Percentiles rank a stretch among this genome's conserved stretches.
Conservation (phyloP, 2,888 invertebrate species). For the Drosophila dives region DNA sequence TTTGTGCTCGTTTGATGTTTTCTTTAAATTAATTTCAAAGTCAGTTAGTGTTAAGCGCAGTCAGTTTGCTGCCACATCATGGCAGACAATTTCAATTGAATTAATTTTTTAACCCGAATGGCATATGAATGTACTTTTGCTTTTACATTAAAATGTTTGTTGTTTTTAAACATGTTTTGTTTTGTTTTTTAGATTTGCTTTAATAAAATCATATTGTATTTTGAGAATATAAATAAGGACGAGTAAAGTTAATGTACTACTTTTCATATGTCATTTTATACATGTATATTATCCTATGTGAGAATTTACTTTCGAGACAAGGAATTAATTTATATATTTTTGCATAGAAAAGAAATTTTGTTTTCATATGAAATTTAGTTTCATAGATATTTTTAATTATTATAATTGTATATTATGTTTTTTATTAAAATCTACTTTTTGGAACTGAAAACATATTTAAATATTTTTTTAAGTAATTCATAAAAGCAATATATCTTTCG, state of each 20-base stretch:
- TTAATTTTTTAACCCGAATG: conserved; percentile 18
- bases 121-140: not conserved
- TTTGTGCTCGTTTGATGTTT: conserved; percentile 53
- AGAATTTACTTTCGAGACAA: not conserved
- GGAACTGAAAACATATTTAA: not conserved
- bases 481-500: not conserved
- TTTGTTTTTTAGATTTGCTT: not conserved
- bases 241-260: not conserved
- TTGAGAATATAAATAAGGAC: not conserved
- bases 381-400: not conserved
- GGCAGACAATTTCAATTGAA: conserved; percentile 17
- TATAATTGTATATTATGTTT: not conserved
- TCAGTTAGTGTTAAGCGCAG: conserved; percentile 37
- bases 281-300: not conserved
- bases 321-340: not conserved
- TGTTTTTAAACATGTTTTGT: not conserved
- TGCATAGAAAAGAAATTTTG: not conserved
- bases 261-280: not conserved
- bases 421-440: not conserved
- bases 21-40: conserved; percentile 61
- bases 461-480: not conserved
- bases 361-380: not conserved
- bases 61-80: conserved; percentile 27
- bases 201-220: not conserved
- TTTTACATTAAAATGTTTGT: not conserved